Evolutionary conservation across 2,113 vertebrate genomes (phyloP).

Genomic region (Pluvianellus socialis): DNA sequence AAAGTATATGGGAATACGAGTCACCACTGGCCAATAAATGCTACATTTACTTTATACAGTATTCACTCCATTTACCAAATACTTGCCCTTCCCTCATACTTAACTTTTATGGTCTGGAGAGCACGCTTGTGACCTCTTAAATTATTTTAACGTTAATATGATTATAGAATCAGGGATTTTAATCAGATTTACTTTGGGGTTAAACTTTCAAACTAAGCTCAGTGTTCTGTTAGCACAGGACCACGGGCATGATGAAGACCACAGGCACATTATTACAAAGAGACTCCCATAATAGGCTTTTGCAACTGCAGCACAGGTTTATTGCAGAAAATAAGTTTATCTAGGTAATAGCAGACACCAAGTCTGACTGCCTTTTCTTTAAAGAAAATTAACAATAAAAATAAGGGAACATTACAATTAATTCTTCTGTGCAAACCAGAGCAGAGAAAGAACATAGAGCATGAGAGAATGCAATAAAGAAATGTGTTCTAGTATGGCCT

Average conservation of each 20-base stretch:
- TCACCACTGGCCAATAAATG: neutral
- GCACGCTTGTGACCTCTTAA: neutral
- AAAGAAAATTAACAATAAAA: neutral
- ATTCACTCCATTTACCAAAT: neutral
- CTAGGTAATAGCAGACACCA: neutral
- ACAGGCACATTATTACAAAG: neutral
- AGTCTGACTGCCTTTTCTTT: neutral
- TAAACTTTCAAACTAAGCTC: neutral
- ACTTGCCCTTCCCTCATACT: neutral
- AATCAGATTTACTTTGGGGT: neutral
- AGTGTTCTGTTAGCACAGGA: neutral
- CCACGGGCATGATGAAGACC: neutral
- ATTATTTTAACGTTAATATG: neutral
- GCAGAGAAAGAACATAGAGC: neutral
- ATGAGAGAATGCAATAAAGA: neutral
- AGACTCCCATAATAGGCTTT: neutral
- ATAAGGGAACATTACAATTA: neutral
- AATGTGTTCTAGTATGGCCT: neutral
- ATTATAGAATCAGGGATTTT: neutral
- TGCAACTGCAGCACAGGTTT: neutral
- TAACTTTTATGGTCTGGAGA: neutral
- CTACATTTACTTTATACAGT: neutral
- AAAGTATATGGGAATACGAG: neutral
- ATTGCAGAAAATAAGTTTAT: neutral
- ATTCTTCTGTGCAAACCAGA: neutral